A percentile compares a stretch with the other conserved stretches of the same genome.
Evolutionary conservation across 2,113 vertebrate species (phyloP).

Genomic region (Syngnathus typhle): DNA sequence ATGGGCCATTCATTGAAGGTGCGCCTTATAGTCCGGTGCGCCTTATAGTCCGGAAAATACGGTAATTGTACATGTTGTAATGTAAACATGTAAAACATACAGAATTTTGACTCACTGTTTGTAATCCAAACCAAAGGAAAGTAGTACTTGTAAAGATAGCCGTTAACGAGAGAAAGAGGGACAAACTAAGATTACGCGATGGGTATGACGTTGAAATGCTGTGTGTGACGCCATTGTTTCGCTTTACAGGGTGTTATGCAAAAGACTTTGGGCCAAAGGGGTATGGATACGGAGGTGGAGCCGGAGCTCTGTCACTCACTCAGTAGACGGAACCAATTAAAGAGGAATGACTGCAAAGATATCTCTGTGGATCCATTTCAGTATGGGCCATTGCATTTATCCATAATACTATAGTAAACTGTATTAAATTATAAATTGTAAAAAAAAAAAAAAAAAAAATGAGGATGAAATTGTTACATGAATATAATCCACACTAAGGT

Average conservation of each 20-base stretch:
- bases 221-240: slow-evolving; percentile 9
- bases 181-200: not conserved
- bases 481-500: not conserved
- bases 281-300: slow-evolving; percentile 88
- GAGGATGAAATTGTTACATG: not conserved
- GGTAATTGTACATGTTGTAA: too few species aligned
- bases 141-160: not conserved
- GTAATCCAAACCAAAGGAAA: not conserved
- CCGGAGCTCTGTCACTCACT: slow-evolving; percentile 82
- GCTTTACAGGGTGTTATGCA: slow-evolving; percentile 82
- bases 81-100: not conserved
- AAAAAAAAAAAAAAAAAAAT: too few species aligned
- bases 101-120: not conserved
- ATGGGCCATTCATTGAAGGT: too few species aligned
- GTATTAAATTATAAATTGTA: not conserved
- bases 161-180: not conserved
- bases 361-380: not conserved
- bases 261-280: slow-evolving; percentile 95
- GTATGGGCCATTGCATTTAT: not conserved
- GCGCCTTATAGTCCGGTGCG: too few species aligned
- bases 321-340: slow-evolving; percentile 66
- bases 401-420: not conserved
- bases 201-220: fast-evolving
- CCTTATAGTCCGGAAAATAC: too few species aligned
- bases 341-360: not conserved